Evolutionary conservation across 2,888 invertebrate species (phyloP).

Genomic region (Troilus luridus): DNA sequence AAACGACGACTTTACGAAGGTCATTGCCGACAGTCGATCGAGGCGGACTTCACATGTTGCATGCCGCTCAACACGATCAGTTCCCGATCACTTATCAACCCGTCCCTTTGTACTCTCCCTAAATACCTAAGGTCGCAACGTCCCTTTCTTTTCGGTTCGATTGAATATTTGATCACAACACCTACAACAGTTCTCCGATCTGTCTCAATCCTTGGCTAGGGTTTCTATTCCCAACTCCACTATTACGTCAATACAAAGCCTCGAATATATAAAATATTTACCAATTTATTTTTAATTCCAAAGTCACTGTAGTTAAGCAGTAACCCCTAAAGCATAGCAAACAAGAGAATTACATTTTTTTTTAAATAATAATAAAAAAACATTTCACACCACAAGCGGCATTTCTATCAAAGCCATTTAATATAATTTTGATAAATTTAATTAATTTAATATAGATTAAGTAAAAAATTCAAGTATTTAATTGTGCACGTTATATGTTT

Average conservation of each 20-base stretch:
- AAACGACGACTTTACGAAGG: neutral
- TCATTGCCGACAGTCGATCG: slow-evolving; percentile 10
- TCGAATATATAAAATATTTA: neutral
- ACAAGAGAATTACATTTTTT: too few species aligned
- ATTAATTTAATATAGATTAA: too few species aligned
- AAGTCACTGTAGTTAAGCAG: too few species aligned
- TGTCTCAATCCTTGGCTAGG: neutral
- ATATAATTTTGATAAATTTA: too few species aligned
- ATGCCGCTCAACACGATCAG: neutral
- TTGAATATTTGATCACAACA: neutral
- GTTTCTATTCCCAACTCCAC: neutral
- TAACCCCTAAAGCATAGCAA: too few species aligned
- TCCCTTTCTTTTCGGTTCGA: neutral
- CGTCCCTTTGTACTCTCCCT: neutral
- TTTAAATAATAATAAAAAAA: too few species aligned
- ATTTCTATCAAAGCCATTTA: too few species aligned
- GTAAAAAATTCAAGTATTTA: too few species aligned
- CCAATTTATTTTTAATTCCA: too few species aligned
- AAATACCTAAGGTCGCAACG: neutral
- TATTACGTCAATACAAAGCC: neutral
- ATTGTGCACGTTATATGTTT: too few species aligned
- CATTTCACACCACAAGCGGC: too few species aligned
- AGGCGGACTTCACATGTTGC: neutral
- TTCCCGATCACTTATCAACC: neutral
- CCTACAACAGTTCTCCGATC: neutral